phyloP scores from a whole-genome alignment of 2,797 vertebrate species.

The Mastacembelus armatus region DNA sequence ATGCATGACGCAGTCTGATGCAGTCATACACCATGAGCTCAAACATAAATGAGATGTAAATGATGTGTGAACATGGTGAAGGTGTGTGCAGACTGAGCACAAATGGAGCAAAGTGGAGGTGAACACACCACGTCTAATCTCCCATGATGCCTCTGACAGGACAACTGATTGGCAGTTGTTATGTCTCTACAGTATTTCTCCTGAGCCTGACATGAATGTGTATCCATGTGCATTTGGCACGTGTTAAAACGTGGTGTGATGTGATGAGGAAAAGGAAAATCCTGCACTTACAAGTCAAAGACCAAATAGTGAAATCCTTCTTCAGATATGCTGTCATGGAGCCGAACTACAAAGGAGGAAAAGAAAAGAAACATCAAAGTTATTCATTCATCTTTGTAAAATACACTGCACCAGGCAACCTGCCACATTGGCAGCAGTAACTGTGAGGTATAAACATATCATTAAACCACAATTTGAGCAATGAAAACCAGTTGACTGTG shows the following conservation, averaged over 20 bases:
- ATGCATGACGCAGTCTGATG: not conserved
- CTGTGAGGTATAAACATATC: not conserved
- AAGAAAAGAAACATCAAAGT: too few relatives aligned
- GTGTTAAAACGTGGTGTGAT: not conserved
- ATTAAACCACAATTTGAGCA: not conserved
- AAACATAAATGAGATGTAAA: not conserved
- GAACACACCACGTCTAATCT: not conserved
- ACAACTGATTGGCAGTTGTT: constrained; percentile 23
- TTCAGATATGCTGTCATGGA: constrained; percentile 83
- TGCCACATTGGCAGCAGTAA: not conserved
- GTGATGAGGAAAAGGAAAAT: constrained; percentile 35
- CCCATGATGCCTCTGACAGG: constrained; percentile 25
- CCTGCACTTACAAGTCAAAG: constrained; percentile 87
- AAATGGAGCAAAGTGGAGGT: constrained; percentile 31
- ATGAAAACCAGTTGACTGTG: not conserved
- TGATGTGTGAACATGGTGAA: not conserved
- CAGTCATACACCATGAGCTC: not conserved
- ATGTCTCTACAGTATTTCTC: not conserved
- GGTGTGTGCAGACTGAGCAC: constrained; percentile 1
- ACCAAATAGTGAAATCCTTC: constrained; percentile 98
- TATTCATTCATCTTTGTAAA: too few relatives aligned
- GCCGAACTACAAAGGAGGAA: constrained; percentile 65
- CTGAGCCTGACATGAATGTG: not conserved
- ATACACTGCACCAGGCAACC: not conserved
- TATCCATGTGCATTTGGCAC: not conserved